Evolutionary conservation across 2,797 vertebrate genomes (phyloP), one percentile per base, ranked within the genome.

Genomic region (Pseudomugil tenellus): DNA sequence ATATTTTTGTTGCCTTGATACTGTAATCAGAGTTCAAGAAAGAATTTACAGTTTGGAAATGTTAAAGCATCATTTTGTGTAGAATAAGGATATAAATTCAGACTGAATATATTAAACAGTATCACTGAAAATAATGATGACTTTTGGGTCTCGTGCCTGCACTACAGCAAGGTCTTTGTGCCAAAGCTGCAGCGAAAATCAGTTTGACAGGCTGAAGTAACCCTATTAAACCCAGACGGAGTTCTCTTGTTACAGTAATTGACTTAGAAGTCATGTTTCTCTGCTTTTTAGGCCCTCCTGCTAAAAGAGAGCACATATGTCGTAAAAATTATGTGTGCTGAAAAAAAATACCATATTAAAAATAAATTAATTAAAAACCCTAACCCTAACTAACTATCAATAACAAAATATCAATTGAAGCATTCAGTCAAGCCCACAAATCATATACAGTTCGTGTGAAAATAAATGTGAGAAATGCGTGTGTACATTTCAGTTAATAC

Each of bases 131-230:
- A n/a, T 52, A 9, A 12, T 7, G 26, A 12, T 8, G 12, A 25
- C 6, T 29, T 28, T 13, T n/a, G n/a, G 26, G 21, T 29, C 35
- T 17, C 13, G 51, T 37, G 43, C n/a, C 48, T 28, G n/a, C 12
- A 43, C 17, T 21, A 63, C 29, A 43, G 58, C 28, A 52, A 58
- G n/a, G 28, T 37, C 9, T 63, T 34, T 28, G 35, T 58, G 37
- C 3, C n/a, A 58, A 61, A 58, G 52, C 28, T 61, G 63, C 62
- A 41, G 52, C 43, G 26, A 56, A 76, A 76, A 76, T 59, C 34
- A 19, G 16, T 62, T 31, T 55, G 57, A 66, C 48, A 69, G 48
- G n/a, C 51, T 60, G 23, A 2, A 39, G 55, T 57, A 70, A 63
- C 65, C 57, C 11, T 25, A 19, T 73, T 61, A 58, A 59, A 52